Evolutionary conservation across 1,140 invertebrate genomes (phyloP), one percentile per base, ranked within the genome.

Genomic region (Papilio machaon): DNA sequence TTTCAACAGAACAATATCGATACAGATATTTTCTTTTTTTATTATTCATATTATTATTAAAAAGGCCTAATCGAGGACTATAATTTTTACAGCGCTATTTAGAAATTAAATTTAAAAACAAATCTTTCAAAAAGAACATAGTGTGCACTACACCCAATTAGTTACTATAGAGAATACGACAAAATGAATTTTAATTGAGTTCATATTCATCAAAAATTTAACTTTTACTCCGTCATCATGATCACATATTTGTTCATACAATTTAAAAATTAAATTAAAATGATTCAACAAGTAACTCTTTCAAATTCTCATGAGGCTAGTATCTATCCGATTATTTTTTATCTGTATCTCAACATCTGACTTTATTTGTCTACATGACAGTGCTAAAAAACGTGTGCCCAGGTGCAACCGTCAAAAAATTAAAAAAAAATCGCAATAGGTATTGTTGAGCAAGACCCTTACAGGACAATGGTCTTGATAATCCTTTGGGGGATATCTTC

Each of bases 401-500:
- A 92, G 92, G 91, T 93, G 90, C 74, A 85, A 80, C 46, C 74
- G 82, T 80, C 85, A 91, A 87, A 91, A 90, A 84, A 84, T 73
- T 52, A 78, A 49, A 87, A 90, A 88, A 89, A 90, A 85, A 80
- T 47, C 78, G 81, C 80, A 80, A 82, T 83, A 82, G 81, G 80
- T 79, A 82, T 81, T 83, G 83, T 84, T 82, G 67, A 84, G 82
- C 78, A 82, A 85, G 83, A 82, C 82, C 85, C 84, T 85, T 84
- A 60, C 49, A 85, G 88, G 84, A 90, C 85, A 89, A 90, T 87
- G 81, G 82, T 84, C 60, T 49, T 78, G 85, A 46, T 93, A 93
- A 93, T 93, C 92, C 92, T 92, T 92, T 93, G 85, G 80, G 87
- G 86, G 82, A 78, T 89, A 85, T 85, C 85, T 87, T 86, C 84